Percentiles rank a stretch among this genome's conserved stretches.
Evolutionary conservation across 2,888 invertebrate species (phyloP).

Genomic region (Metalampra italica): DNA sequence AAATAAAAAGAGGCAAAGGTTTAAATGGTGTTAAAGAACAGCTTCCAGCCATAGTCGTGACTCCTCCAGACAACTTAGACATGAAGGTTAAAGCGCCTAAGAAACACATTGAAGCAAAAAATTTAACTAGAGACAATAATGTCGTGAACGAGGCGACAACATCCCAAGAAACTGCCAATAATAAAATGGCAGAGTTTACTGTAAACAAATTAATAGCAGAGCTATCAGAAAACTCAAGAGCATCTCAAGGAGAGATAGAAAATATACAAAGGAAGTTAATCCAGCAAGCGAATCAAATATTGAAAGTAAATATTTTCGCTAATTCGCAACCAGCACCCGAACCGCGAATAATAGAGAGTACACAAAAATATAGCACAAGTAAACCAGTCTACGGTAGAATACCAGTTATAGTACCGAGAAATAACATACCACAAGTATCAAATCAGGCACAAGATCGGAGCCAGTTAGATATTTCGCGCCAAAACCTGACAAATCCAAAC

Average conservation of each 20-base stretch:
- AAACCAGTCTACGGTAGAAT: constrained; percentile 56
- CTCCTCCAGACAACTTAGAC: constrained; percentile 48
- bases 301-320: constrained; percentile 69
- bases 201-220: constrained; percentile 68
- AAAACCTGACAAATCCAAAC: constrained; percentile 25
- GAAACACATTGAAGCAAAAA: constrained; percentile 24
- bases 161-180: constrained; percentile 17
- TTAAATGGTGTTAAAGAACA: constrained; percentile 32
- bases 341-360: constrained; percentile 53
- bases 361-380: constrained; percentile 50
- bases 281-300: constrained; percentile 69
- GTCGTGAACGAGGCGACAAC: constrained; percentile 20
- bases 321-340: constrained; percentile 40
- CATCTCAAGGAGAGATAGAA: constrained; percentile 66
- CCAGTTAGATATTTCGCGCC: constrained; percentile 35
- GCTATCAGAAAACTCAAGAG: constrained; percentile 64
- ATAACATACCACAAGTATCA: constrained; percentile 24
- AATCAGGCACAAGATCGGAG: constrained; percentile 28
- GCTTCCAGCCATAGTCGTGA: constrained; percentile 55
- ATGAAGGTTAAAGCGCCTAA: constrained; percentile 60
- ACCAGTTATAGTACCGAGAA: constrained; percentile 45
- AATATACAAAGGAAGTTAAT: constrained; percentile 62
- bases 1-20: constrained; percentile 81
- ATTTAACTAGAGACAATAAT: constrained; percentile 19
- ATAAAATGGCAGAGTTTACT: constrained; percentile 57